These are phyloP conservation scores for Drosophila suzukii DNA, from an alignment of 1,140 invertebrate species.

Conservation along the genomic window DNA sequence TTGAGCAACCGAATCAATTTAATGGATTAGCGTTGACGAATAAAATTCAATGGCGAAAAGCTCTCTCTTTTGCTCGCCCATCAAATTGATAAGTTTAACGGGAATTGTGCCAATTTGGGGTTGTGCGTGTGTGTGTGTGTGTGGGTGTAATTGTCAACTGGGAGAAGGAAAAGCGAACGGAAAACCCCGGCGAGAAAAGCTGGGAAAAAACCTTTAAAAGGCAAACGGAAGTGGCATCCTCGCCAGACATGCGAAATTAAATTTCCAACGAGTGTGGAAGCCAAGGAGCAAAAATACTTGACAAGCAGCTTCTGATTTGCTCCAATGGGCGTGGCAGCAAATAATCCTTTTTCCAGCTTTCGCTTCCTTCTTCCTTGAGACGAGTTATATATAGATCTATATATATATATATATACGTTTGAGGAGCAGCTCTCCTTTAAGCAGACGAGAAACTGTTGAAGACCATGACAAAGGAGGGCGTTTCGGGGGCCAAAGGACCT, in stretches of 20 bases:
- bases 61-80: constrained; percentile 49
- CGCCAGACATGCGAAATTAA: constrained; percentile 78
- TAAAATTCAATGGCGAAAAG: constrained; percentile 42
- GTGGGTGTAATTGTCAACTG: constrained; percentile 56
- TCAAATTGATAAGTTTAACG: constrained; percentile 79
- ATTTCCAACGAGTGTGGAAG: constrained; percentile 48
- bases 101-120: constrained; percentile 77
- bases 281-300: constrained; percentile 27
- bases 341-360: constrained; percentile 65
- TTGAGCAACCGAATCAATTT: constrained; percentile 73
- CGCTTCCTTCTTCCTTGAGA: constrained; percentile 11
- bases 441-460: constrained; percentile 32
- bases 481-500: not conserved
- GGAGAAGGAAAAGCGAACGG: constrained; percentile 7
- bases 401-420: not conserved
- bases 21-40: constrained; percentile 73
- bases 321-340: constrained; percentile 67
- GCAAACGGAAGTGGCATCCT: constrained; percentile 61
- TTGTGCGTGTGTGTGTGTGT: constrained; percentile 1
- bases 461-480: constrained; percentile 17
- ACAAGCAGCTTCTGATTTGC: constrained; percentile 63
- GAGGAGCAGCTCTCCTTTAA: constrained; percentile 35
- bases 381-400: constrained; percentile 5
- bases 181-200: not conserved
- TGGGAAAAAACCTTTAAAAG: constrained; percentile 55